These are phyloP conservation scores for Rhopalosiphum maidis DNA, from an alignment of 1,140 invertebrate genomes.

Conservation along the genomic window DNA sequence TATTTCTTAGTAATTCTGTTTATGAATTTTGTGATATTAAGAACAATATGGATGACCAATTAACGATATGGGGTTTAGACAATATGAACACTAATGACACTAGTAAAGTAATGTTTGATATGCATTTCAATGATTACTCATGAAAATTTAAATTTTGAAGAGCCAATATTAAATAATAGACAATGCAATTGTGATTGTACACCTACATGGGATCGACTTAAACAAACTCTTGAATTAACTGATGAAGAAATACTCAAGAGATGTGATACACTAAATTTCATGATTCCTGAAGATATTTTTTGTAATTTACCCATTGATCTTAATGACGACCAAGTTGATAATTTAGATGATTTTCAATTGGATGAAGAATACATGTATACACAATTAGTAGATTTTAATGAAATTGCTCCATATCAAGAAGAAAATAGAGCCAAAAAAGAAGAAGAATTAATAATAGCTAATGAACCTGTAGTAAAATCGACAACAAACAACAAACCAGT, in stretches of 20 bases:
- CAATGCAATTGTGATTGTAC: not conserved
- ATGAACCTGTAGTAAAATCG: not conserved
- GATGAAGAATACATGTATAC: not conserved
- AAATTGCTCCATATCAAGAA: not conserved
- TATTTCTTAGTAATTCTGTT: not conserved
- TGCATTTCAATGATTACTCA: not conserved
- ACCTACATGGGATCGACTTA: not conserved
- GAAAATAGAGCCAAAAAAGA: not conserved
- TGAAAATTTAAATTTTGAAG: not conserved
- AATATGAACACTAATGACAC: not conserved
- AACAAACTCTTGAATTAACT: not conserved
- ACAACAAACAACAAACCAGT: not conserved
- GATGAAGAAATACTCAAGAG: not conserved
- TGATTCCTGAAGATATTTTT: not conserved
- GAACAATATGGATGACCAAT: not conserved
- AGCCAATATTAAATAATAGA: not conserved
- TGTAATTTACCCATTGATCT: not conserved
- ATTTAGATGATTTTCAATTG: not conserved
- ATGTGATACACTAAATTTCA: not conserved
- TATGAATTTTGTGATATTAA: not conserved
- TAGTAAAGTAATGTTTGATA: not conserved
- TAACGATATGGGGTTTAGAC: not conserved
- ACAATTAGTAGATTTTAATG: not conserved
- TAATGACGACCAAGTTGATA: not conserved
- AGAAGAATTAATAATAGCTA: not conserved